Conservation (phyloP, 1,140 invertebrate species). For the Hesperophylax magnus region DNA sequence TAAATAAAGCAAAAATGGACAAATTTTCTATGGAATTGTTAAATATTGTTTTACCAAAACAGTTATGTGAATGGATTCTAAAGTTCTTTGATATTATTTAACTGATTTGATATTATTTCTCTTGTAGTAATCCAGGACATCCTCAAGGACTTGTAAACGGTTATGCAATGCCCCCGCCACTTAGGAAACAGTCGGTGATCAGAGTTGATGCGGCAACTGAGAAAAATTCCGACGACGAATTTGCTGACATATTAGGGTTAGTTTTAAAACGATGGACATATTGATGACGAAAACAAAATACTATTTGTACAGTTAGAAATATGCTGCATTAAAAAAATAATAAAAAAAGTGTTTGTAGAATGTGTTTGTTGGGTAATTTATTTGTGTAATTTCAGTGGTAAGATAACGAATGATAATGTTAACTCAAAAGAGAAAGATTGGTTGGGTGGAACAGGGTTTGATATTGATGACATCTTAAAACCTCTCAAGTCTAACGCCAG, state of each 20-base stretch:
- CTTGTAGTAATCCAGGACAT: slow-evolving; percentile 27
- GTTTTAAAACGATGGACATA: slow-evolving; percentile 6
- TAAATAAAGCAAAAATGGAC: too few species aligned
- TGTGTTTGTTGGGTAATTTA: neutral
- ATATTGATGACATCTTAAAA: slow-evolving; percentile 54
- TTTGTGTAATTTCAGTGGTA: slow-evolving; percentile 49
- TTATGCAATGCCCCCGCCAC: slow-evolving; percentile 5
- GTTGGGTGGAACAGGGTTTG: slow-evolving; percentile 46
- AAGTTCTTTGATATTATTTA: neutral
- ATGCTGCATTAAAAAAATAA: neutral
- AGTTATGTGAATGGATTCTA: too few species aligned
- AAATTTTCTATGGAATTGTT: too few species aligned
- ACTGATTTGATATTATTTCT: neutral
- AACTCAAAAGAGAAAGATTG: slow-evolving; percentile 44
- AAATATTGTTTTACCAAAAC: too few species aligned
- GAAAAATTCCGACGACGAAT: slow-evolving; percentile 56
- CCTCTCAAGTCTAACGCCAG: slow-evolving; percentile 45
- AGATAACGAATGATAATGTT: slow-evolving; percentile 51
- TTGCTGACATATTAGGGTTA: slow-evolving; percentile 56
- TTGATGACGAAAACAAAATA: neutral
- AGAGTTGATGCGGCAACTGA: slow-evolving; percentile 35
- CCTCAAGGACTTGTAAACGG: slow-evolving; percentile 13
- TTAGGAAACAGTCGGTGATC: neutral
- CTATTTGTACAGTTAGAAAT: neutral
- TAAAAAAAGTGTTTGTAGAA: neutral